phyloP scores from a whole-genome alignment of 1,140 invertebrate genomes.

The Rhopalosiphum padi region DNA sequence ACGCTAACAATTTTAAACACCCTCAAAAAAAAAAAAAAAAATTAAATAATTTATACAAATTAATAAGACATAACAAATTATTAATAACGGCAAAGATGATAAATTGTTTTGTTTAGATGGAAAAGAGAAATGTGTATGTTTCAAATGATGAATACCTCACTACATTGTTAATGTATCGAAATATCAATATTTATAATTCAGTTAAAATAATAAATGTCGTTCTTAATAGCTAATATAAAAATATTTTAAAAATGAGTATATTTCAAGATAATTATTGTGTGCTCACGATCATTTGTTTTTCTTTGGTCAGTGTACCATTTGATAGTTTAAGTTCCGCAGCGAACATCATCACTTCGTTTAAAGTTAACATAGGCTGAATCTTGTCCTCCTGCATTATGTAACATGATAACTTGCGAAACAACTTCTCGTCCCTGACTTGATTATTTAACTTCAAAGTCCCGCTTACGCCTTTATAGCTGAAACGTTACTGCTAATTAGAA shows the following conservation, averaged over 20 bases:
- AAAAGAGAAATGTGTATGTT: no score
- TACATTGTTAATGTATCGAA: neutral
- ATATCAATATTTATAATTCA: neutral
- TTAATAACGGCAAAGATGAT: no score
- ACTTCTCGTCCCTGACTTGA: conserved; percentile 65
- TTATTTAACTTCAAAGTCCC: conserved; percentile 65
- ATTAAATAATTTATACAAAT: no score
- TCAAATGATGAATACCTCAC: no score
- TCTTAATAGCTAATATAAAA: neutral
- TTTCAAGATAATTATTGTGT: neutral
- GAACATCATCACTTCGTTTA: conserved; percentile 69
- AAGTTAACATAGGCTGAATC: conserved; percentile 68
- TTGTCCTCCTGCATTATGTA: conserved; percentile 74
- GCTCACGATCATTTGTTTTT: conserved; percentile 66
- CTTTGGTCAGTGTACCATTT: conserved; percentile 63
- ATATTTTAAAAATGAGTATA: neutral
- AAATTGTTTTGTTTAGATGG: no score
- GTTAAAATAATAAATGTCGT: neutral
- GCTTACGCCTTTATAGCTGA: conserved; percentile 62
- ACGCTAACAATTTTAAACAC: no score
- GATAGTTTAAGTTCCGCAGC: conserved; percentile 70
- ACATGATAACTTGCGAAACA: conserved; percentile 70
- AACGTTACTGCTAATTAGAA: neutral
- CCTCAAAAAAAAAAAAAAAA: no score
- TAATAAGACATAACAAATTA: no score